Conservation (phyloP, 2,888 invertebrate genomes). For the Phytoseiulus persimilis region DNA sequence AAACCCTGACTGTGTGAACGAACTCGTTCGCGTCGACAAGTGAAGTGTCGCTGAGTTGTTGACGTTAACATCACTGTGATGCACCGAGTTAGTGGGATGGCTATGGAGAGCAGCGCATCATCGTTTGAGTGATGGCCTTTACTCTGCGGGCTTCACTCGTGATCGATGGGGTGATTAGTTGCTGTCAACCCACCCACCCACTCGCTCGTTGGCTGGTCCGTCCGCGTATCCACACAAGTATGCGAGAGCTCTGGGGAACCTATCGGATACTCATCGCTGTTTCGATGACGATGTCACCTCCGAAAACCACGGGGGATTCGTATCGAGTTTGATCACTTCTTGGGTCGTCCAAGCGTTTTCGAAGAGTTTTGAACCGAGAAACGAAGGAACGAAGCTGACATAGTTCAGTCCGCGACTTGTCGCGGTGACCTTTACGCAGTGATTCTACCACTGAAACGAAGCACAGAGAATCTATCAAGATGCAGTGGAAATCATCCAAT, state of each 20-base stretch:
- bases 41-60: background rate
- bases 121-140: background rate
- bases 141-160: background rate
- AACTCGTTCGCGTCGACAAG: background rate
- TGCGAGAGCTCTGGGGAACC: background rate
- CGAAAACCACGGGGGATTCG: background rate
- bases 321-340: too few species aligned
- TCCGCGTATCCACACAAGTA: background rate
- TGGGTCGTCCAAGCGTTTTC: too few species aligned
- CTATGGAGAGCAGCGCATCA: background rate
- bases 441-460: too few species aligned
- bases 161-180: background rate
- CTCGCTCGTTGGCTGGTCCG: background rate
- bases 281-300: background rate
- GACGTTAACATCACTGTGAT: background rate
- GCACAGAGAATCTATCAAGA: too few species aligned
- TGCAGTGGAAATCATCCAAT: too few species aligned
- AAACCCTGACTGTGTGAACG: background rate
- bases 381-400: too few species aligned
- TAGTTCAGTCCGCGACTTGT: too few species aligned
- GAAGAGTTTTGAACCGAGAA: too few species aligned
- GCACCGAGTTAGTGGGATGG: background rate
- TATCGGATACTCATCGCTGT: background rate
- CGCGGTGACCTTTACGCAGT: too few species aligned
- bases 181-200: background rate